These are phyloP conservation scores for Dinoponera quadriceps DNA, from an alignment of 1,140 invertebrate species.

Conservation along the genomic window DNA sequence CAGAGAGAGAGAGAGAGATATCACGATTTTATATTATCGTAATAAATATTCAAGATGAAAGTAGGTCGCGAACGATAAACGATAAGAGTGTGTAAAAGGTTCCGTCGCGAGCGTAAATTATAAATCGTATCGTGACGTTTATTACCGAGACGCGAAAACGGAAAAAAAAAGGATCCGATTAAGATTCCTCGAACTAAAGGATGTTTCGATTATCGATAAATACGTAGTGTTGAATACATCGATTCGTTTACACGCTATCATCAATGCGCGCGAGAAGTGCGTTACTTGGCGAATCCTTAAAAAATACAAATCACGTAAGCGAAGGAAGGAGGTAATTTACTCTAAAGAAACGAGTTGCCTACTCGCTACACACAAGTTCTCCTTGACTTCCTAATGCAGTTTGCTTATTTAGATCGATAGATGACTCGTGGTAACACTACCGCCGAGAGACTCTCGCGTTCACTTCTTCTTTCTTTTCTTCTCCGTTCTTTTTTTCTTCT, in stretches of 20 bases:
- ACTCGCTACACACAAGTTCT: slow-evolving; percentile 31
- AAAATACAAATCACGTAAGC: slow-evolving; percentile 53
- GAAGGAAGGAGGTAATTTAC: slow-evolving; percentile 49
- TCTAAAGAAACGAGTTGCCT: slow-evolving; percentile 12
- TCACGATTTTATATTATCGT: not conserved
- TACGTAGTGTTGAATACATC: slow-evolving; percentile 26
- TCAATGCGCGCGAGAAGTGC: slow-evolving; percentile 19
- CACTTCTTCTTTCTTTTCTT: slow-evolving; percentile 3
- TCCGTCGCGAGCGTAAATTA: slow-evolving; percentile 21
- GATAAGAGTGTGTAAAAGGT: slow-evolving; percentile 20
- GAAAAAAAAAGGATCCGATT: not conserved
- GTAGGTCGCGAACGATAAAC: not conserved
- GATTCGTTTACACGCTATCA: slow-evolving; percentile 27
- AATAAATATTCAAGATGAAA: not conserved
- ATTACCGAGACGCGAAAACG: not conserved
- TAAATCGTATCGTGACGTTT: not conserved
- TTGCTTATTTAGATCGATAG: slow-evolving; percentile 34
- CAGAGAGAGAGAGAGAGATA: slow-evolving; percentile 32
- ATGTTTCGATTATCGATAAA: slow-evolving; percentile 34
- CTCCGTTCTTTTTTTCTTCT: slow-evolving; percentile 10
- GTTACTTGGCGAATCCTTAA: slow-evolving; percentile 33
- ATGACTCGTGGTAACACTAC: slow-evolving; percentile 26
- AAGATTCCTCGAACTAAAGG: not conserved
- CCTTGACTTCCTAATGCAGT: slow-evolving; percentile 31
- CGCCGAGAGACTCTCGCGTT: slow-evolving; percentile 45